A percentile compares a stretch with the other conserved stretches of the same genome.
These are phyloP conservation scores for Chalcosyrphus nemorum DNA, from an alignment of 2,888 invertebrate genomes.

Conservation along the genomic window DNA sequence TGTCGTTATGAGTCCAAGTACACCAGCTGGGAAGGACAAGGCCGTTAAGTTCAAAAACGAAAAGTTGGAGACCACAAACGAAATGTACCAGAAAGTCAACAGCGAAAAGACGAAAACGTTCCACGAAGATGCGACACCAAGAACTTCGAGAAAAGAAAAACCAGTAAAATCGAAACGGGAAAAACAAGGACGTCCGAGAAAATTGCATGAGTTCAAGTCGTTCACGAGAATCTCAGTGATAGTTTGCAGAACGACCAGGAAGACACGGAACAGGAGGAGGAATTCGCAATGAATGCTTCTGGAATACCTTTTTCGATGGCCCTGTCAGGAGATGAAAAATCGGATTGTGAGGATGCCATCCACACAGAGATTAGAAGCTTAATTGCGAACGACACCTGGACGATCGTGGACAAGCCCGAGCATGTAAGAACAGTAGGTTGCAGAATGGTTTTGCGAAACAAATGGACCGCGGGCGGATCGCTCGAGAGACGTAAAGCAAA, in stretches of 20 bases:
- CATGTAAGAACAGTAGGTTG: slow-evolving; percentile 74
- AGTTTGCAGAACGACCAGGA: neutral
- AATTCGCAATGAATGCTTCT: slow-evolving; percentile 21
- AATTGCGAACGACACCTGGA: slow-evolving; percentile 72
- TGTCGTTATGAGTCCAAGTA: neutral
- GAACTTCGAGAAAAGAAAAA: too few species aligned
- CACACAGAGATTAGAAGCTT: slow-evolving; percentile 8
- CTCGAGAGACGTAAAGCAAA: too few species aligned
- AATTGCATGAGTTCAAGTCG: neutral
- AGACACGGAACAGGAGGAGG: neutral
- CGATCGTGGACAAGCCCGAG: slow-evolving; percentile 68
- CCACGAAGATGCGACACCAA: too few species aligned
- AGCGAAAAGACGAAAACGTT: too few species aligned
- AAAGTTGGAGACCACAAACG: neutral
- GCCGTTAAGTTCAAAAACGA: neutral
- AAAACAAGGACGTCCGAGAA: slow-evolving; percentile 25
- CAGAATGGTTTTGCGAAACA: slow-evolving; percentile 75
- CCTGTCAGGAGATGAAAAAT: slow-evolving; percentile 1
- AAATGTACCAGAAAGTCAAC: too few species aligned
- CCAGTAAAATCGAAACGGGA: neutral
- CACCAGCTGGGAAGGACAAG: neutral
- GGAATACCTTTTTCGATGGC: slow-evolving; percentile 2
- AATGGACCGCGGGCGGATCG: slow-evolving; percentile 74
- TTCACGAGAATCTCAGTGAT: neutral
- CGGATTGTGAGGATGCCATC: slow-evolving; percentile 23